Evolutionary conservation across 2,888 invertebrate genomes (phyloP).

Genomic region (Pterobdella sp.): DNA sequence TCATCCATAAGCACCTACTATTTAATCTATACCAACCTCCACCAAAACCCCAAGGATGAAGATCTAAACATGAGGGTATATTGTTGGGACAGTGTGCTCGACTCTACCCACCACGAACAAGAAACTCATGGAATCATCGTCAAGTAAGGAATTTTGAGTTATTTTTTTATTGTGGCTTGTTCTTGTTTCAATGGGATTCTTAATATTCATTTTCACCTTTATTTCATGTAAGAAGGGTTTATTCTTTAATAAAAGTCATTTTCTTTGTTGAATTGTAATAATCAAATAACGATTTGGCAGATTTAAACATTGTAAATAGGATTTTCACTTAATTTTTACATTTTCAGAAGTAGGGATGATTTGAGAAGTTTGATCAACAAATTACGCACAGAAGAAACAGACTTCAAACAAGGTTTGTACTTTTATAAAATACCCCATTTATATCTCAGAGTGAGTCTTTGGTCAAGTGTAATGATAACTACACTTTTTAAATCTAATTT

Average conservation of each 20-base stretch:
- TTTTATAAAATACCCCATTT: no score
- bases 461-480: no score
- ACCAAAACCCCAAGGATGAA: neutral
- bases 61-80: constrained; percentile 2
- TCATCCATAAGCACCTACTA: no score
- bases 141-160: neutral
- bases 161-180: neutral
- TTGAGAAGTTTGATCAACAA: constrained; percentile 25
- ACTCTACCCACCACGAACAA: neutral
- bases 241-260: neutral
- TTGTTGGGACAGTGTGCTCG: neutral
- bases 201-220: neutral
- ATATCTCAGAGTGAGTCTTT: no score
- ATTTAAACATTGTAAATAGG: no score
- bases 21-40: no score
- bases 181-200: neutral
- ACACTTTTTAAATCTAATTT: no score
- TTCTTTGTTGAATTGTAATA: neutral
- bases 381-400: constrained; percentile 25
- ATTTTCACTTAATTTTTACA: neutral
- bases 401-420: no score
- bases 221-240: neutral
- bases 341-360: neutral
- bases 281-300: no score
- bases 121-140: neutral